A percentile compares a stretch with the other conserved stretches of the same genome.
phyloP scores from a whole-genome alignment of 2,888 invertebrate genomes.

The Oasisia sp. region DNA sequence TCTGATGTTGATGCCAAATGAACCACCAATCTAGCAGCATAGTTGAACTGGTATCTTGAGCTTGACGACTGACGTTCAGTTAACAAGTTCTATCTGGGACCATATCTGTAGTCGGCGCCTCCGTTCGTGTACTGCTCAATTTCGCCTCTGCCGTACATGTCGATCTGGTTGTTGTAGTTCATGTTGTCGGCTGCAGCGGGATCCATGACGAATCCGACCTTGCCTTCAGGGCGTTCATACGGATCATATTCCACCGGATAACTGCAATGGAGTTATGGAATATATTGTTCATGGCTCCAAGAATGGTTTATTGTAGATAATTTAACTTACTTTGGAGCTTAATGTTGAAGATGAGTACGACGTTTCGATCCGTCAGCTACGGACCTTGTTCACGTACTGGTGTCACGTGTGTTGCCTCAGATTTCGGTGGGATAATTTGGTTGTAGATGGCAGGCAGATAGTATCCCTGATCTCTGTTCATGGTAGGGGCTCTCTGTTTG shows the following conservation, averaged over 20 bases:
- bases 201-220: constrained; percentile 59
- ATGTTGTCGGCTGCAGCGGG: constrained; percentile 26
- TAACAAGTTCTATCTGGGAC: constrained; percentile 6
- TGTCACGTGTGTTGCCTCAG: too few relatives aligned
- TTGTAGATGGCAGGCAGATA: too few relatives aligned
- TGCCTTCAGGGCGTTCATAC: constrained; percentile 58
- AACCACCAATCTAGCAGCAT: neutral
- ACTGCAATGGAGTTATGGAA: constrained; percentile 41
- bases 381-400: too few relatives aligned
- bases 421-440: too few relatives aligned
- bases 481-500: too few relatives aligned
- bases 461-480: too few relatives aligned
- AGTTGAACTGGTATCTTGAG: neutral
- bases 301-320: too few relatives aligned
- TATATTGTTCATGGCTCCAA: too few relatives aligned
- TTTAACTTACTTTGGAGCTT: too few relatives aligned
- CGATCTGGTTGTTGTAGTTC: constrained; percentile 26
- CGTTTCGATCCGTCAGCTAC: too few relatives aligned
- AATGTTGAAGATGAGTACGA: too few relatives aligned
- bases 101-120: neutral
- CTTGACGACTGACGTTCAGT: neutral
- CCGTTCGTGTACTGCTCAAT: neutral
- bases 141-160: neutral
- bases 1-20: neutral
- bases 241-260: constrained; percentile 59